A percentile compares a stretch with the other conserved stretches of the same genome.
Evolutionary conservation across 2,797 vertebrate genomes (phyloP).

Genomic region (Nannoperca obscura): DNA sequence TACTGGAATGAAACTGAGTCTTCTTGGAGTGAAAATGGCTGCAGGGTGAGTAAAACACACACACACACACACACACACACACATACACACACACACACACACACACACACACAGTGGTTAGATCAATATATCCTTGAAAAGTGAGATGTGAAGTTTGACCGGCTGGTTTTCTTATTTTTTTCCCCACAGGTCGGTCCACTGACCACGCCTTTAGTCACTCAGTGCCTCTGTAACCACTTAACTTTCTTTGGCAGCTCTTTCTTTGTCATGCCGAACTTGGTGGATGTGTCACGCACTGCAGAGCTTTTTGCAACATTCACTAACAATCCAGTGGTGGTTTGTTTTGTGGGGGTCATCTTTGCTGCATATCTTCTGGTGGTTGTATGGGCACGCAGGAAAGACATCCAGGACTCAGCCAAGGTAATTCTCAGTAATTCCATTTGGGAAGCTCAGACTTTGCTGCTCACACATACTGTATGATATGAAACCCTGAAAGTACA

Average conservation of each 20-base stretch:
- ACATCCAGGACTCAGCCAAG: constrained; percentile 91
- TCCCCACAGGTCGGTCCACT: constrained; percentile 90
- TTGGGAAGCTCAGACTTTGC: not conserved
- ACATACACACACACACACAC: not conserved
- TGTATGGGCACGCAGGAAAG: constrained; percentile 94
- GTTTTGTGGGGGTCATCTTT: constrained; percentile 91
- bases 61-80: not conserved
- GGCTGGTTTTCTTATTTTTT: not conserved
- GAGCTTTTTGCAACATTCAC: constrained; percentile 93
- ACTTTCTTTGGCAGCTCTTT: constrained; percentile 96
- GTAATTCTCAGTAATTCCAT: constrained; percentile 70
- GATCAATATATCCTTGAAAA: constrained; percentile 3
- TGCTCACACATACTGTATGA: not conserved
- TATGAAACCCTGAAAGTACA: not conserved
- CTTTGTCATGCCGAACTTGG: constrained; percentile 91
- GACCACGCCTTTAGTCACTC: constrained; percentile 86
- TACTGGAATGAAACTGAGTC: constrained; percentile 91
- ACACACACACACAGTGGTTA: not conserved
- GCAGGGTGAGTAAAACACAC: constrained; percentile 85
- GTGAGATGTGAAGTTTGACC: constrained; percentile 10
- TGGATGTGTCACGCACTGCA: constrained; percentile 89
- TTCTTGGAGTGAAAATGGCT: constrained; percentile 92
- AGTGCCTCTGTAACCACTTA: constrained; percentile 95
- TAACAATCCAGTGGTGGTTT: constrained; percentile 94
- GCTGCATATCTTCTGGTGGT: constrained; percentile 87